Conservation (phyloP, 1,140 invertebrate species). For the Rhynchophorus ferrugineus region DNA sequence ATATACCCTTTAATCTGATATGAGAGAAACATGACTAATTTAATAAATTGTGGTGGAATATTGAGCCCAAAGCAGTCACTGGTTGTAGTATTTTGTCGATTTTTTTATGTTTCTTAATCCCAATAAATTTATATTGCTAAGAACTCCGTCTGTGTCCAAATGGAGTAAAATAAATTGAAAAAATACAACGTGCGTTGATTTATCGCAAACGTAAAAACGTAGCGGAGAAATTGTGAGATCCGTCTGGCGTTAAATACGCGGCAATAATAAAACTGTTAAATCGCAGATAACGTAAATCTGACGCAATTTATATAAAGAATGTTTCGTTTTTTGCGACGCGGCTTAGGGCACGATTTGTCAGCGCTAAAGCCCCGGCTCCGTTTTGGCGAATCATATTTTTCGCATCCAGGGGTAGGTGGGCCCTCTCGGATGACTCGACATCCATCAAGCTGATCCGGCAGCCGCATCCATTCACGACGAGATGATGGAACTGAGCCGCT, state of each 20-base stretch:
- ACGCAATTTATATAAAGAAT: constrained; percentile 21
- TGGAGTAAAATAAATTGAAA: too few relatives aligned
- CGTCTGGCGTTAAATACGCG: constrained; percentile 2
- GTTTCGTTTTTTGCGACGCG: constrained; percentile 19
- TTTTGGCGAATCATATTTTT: constrained; percentile 32
- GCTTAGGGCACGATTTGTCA: constrained; percentile 26
- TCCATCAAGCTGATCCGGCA: constrained; percentile 33
- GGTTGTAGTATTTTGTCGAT: too few relatives aligned
- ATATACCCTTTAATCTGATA: too few relatives aligned
- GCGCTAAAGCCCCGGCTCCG: constrained; percentile 17
- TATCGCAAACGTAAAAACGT: too few relatives aligned
- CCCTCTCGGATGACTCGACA: constrained; percentile 30
- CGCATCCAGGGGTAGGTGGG: constrained; percentile 25
- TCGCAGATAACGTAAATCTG: constrained; percentile 17
- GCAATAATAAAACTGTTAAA: constrained; percentile 21
- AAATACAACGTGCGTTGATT: too few relatives aligned
- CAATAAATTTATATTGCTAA: too few relatives aligned
- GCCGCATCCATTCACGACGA: constrained; percentile 23
- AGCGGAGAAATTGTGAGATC: too few relatives aligned
- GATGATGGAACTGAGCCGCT: constrained; percentile 40
- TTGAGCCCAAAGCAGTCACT: too few relatives aligned
- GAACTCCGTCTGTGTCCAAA: too few relatives aligned
- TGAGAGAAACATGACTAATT: too few relatives aligned
- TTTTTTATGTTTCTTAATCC: too few relatives aligned
- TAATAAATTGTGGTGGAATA: too few relatives aligned